Evolutionary conservation across 2,113 vertebrate species (phyloP).

Genomic region (Trachemys scripta): DNA sequence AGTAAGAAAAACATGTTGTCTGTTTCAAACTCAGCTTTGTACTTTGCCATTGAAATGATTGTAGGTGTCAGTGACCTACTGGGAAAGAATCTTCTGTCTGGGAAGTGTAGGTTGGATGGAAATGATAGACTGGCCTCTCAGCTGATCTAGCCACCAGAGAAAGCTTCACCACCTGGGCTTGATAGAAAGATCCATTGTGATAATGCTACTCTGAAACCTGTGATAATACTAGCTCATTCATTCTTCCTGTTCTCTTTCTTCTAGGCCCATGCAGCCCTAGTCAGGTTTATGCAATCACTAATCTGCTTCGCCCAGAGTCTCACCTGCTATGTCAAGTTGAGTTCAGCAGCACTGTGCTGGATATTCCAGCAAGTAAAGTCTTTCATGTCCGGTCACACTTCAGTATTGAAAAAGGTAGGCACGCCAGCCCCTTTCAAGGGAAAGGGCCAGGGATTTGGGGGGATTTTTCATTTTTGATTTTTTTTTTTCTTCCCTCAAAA

Average conservation of each 20-base stretch:
- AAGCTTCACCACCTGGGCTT: not conserved
- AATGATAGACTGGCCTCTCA: too few relatives aligned
- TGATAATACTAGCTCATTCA: not conserved
- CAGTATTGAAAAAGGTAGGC: conserved; percentile 68
- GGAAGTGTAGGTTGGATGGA: not conserved
- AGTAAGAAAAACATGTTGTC: not conserved
- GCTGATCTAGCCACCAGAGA: rapidly evolving
- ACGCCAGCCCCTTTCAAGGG: too few relatives aligned
- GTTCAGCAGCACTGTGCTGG: conserved; percentile 65
- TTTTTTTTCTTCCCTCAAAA: not conserved
- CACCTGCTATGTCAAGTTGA: conserved; percentile 70
- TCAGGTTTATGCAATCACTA: conserved; percentile 61
- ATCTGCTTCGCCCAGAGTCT: conserved; percentile 60
- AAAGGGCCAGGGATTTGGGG: not conserved
- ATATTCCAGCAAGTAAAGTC: conserved; percentile 60
- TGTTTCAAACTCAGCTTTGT: not conserved
- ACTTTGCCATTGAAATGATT: not conserved
- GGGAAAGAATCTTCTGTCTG: not conserved
- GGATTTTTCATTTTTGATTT: not conserved
- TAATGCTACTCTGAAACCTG: not conserved
- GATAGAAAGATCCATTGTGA: not conserved
- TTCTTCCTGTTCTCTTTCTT: not conserved
- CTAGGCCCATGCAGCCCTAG: conserved; percentile 67
- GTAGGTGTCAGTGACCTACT: not conserved
- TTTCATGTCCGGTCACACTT: conserved; percentile 63